phyloP scores from a whole-genome alignment of 2,888 invertebrate genomes.

The Calliopum simillimum region DNA sequence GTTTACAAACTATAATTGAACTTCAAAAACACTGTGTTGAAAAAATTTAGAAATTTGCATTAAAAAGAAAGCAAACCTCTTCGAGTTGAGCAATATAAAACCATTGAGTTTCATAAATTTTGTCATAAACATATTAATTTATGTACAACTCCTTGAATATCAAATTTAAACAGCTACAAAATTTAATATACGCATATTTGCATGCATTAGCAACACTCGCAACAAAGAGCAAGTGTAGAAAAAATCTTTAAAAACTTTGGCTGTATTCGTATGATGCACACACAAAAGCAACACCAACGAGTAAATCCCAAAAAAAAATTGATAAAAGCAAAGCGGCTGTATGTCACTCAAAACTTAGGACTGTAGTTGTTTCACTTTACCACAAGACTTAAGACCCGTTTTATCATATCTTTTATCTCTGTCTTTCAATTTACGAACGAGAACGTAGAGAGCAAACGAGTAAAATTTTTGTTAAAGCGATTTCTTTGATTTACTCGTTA shows the following conservation, averaged over 20 bases:
- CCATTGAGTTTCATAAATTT: too few species aligned
- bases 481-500: conserved; percentile 38
- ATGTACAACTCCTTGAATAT: conserved; percentile 12
- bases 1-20: too few species aligned
- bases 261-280: conserved; percentile 44
- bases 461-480: conserved; percentile 24
- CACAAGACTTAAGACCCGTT: neutral
- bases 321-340: conserved; percentile 20
- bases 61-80: too few species aligned
- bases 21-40: too few species aligned
- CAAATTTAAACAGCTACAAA: neutral
- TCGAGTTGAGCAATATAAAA: too few species aligned
- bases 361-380: neutral
- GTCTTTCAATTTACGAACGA: neutral
- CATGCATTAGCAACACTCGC: conserved; percentile 44
- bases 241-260: conserved; percentile 47
- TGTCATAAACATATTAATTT: neutral
- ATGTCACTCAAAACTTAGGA: conserved; percentile 1
- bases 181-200: neutral
- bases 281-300: conserved; percentile 43
- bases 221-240: conserved; percentile 52
- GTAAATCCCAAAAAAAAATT: conserved; percentile 27
- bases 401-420: conserved; percentile 4
- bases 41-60: too few species aligned
- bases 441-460: conserved; percentile 9